Evolutionary conservation across 1,140 invertebrate genomes (phyloP).

Genomic region (Euwallacea similis): DNA sequence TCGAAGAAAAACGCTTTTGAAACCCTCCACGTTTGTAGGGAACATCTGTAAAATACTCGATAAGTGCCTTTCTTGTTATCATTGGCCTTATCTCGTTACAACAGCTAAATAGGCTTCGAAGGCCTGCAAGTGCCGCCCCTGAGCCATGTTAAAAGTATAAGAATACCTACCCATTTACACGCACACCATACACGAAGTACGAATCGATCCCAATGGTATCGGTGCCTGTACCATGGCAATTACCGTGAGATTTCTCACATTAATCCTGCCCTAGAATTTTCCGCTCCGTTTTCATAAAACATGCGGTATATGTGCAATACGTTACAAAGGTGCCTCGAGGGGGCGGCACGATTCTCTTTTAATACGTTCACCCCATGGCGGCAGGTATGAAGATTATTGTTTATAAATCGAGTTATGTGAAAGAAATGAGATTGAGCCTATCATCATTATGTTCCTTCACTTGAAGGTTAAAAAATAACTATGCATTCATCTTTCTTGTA

Average conservation of each 20-base stretch:
- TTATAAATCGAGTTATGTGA: background rate
- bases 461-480: too few species aligned
- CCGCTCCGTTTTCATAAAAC: conserved; percentile 6
- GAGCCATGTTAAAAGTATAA: background rate
- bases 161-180: background rate
- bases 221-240: conserved; percentile 6
- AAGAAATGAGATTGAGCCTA: too few species aligned
- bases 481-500: too few species aligned
- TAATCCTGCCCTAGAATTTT: conserved; percentile 5
- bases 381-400: background rate
- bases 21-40: background rate
- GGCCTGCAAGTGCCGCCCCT: background rate
- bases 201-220: background rate
- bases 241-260: conserved; percentile 12
- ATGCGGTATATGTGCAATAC: background rate
- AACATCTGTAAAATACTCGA: background rate
- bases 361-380: background rate
- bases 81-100: background rate
- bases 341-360: conserved; percentile 2
- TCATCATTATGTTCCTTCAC: too few species aligned
- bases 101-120: background rate
- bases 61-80: background rate
- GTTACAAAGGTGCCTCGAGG: background rate
- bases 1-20: background rate
- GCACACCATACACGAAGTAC: conserved; percentile 4